Base-by-base conservation (phyloP, 1,140 invertebrate genomes). In the Tetramorium parvispinum region DNA sequence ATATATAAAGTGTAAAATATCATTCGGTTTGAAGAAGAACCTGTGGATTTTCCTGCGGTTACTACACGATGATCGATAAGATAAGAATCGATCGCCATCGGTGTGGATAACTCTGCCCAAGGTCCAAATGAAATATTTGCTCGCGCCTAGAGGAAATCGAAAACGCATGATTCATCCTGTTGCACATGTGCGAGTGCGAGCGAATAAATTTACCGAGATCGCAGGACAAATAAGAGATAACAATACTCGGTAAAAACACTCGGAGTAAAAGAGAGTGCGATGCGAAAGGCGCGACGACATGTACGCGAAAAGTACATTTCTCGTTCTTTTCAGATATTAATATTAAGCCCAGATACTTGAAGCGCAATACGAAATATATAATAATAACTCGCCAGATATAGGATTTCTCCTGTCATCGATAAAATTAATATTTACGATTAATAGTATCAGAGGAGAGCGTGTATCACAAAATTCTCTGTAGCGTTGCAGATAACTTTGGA, bases 41-140 rank as follows among this genome's bases (percentile, higher is more conserved):
- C 1, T 3, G 43, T 5, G 11, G 13, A 77, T 53, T 76, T 63
- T 78, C 61, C 0, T 43, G 13, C 57, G 40, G 40, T 77, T 78
- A 78, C 27, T 37, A 51, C 13, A 66, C 27, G 18, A 10, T 2
- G 7, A 79, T 65, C 76, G 59, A 78, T 79, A 79, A 79, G 59
- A 79, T 40, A 79, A 66, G 27, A 40, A 79, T 79, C 43, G 76
- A 77, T 78, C 21, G 75, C 27, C 27, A 78, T 46, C 21, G 2
- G 46, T 0, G 0, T 10, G 27, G 18, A 78, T 63, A 46, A 61
- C 16, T 59, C 21, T 75, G 8, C 7, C 16, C 46, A 65, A 78
- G 11, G 43, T 37, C 24, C 5, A 21, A 79, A 40, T 79, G n/a
- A 53, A 65, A 79, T 79, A 37, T 51, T 32, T 66, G 46, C n/a